phyloP scores from a whole-genome alignment of 2,113 vertebrate species.

The Ageneiosus marmoratus region DNA sequence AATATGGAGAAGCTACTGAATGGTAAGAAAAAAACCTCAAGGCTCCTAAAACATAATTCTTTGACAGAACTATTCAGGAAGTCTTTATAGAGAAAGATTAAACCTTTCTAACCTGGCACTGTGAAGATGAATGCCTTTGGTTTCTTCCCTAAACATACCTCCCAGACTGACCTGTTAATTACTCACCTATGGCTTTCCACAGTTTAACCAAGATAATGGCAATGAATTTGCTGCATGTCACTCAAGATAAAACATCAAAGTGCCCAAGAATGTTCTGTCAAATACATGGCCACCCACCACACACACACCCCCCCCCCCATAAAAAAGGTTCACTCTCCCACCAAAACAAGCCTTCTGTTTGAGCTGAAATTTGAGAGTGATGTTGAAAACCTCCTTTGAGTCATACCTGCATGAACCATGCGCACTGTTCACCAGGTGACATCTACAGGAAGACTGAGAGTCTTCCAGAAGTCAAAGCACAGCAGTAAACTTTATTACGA shows the following conservation, averaged over 20 bases:
- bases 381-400: constrained; percentile 31
- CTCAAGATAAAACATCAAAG: constrained; percentile 23
- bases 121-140: background rate
- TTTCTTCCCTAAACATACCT: constrained; percentile 18
- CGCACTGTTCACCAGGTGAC: constrained; percentile 43
- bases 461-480: constrained; percentile 53
- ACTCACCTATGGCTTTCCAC: constrained; percentile 13
- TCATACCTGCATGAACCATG: constrained; percentile 32
- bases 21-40: background rate
- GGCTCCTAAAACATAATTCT: too few species aligned
- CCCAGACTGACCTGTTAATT: constrained; percentile 23
- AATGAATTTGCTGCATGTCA: constrained; percentile 10
- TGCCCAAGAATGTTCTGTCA: background rate
- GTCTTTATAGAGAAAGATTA: background rate
- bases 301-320: background rate
- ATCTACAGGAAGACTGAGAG: constrained; percentile 42
- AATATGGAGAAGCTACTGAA: background rate
- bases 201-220: constrained; percentile 3
- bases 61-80: background rate
- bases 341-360: constrained; percentile 32
- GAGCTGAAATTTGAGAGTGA: constrained; percentile 2
- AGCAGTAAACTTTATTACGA: constrained; percentile 53
- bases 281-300: background rate
- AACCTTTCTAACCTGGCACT: background rate
- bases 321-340: constrained; percentile 26